Percentiles rank a stretch among this genome's conserved stretches.
Conservation (phyloP, 2,113 vertebrate genomes). For the Chlorodrepanis virens region DNA sequence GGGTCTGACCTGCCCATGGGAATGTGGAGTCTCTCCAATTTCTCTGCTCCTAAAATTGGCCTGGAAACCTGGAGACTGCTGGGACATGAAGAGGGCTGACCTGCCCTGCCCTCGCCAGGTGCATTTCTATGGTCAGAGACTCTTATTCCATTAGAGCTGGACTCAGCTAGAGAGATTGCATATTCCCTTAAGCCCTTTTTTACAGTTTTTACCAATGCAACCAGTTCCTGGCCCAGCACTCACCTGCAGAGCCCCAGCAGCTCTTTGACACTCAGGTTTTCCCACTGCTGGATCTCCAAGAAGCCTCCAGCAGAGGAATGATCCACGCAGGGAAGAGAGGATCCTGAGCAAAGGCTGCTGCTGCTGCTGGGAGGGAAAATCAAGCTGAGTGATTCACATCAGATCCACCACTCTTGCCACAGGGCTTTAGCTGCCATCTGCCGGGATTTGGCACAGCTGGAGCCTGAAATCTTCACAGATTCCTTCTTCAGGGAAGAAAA, state of each 20-base stretch:
- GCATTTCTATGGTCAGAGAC: not conserved
- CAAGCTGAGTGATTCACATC: accelerated
- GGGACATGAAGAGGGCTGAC: accelerated
- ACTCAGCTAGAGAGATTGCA: accelerated
- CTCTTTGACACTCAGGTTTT: not conserved
- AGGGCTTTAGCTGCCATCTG: not conserved
- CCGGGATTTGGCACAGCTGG: not conserved
- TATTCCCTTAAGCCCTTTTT: not conserved
- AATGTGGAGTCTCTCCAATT: not conserved
- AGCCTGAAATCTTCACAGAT: not conserved
- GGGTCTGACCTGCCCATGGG: not conserved
- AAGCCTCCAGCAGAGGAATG: not conserved
- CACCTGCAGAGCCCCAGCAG: not conserved
- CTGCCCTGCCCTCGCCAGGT: not conserved
- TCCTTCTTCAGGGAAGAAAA: not conserved
- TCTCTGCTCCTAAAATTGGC: accelerated
- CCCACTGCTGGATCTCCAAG: not conserved
- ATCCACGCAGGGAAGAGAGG: not conserved
- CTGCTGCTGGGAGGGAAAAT: not conserved
- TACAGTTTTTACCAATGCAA: not conserved
- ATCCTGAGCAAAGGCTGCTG: not conserved
- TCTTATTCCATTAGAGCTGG: not conserved
- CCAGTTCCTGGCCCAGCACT: not conserved
- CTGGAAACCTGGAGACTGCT: not conserved
- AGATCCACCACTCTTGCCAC: not conserved